phyloP scores from a whole-genome alignment of 2,113 vertebrate genomes.

The Nestor notabilis region DNA sequence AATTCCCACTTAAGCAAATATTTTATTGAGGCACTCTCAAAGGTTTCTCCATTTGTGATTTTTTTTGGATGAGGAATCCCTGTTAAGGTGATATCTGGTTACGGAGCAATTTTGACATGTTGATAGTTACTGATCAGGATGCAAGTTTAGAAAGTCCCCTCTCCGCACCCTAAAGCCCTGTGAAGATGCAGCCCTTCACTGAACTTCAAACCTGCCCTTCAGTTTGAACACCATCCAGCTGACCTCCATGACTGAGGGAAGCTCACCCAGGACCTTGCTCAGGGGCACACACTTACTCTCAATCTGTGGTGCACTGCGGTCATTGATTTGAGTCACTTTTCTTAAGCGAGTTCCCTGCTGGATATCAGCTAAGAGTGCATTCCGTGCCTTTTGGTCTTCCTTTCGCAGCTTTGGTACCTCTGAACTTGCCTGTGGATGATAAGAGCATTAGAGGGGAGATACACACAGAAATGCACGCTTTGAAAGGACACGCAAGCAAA shows the following conservation, averaged over 20 bases:
- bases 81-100: neutral
- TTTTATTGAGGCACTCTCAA: neutral
- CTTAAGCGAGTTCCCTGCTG: slow-evolving; percentile 88
- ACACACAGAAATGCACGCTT: neutral
- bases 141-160: neutral
- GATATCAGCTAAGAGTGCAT: slow-evolving; percentile 89
- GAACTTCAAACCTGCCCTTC: neutral
- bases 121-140: neutral
- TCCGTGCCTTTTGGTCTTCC: slow-evolving; percentile 80
- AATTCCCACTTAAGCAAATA: neutral
- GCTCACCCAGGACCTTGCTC: neutral
- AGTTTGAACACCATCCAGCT: neutral
- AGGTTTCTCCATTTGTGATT: neutral
- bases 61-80: neutral
- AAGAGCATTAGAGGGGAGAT: neutral
- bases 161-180: neutral
- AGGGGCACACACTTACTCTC: slow-evolving; percentile 82
- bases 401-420: slow-evolving; percentile 66
- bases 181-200: neutral
- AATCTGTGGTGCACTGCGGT: slow-evolving; percentile 87
- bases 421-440: slow-evolving; percentile 61
- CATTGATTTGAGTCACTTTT: slow-evolving; percentile 88
- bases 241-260: neutral
- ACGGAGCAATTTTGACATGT: neutral
- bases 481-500: neutral